Evolutionary conservation across 53 echinoderm and acorn worm genomes (phyloP).

Genomic region (Zoroaster sp.): DNA sequence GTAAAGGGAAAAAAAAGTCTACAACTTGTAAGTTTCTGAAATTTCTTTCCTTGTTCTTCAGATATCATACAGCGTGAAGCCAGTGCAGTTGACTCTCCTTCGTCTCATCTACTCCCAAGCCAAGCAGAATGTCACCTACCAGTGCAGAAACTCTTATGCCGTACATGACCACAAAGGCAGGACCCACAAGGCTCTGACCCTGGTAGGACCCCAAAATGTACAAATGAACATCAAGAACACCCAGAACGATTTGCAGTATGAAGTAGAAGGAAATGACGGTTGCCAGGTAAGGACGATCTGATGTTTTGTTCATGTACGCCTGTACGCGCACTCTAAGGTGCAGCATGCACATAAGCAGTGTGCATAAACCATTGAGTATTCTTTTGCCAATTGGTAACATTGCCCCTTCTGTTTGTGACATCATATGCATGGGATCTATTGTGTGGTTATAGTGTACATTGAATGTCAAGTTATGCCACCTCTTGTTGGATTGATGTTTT

Average conservation of each 20-base stretch:
- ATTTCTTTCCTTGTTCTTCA: background rate
- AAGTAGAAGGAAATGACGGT: constrained; percentile 72
- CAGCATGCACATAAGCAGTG: background rate
- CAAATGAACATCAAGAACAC: constrained; percentile 53
- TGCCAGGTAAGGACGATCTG: constrained; percentile 74
- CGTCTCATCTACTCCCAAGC: constrained; percentile 83
- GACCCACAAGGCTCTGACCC: constrained; percentile 58
- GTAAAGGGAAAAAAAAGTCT: background rate
- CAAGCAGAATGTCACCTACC: constrained; percentile 79
- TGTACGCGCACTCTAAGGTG: background rate
- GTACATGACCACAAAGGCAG: constrained; percentile 20
- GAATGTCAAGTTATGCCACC: too few relatives aligned
- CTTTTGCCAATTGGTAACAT: background rate
- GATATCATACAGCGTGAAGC: constrained; percentile 68
- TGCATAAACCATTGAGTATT: background rate
- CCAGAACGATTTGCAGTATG: constrained; percentile 69
- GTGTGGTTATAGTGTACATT: too few relatives aligned
- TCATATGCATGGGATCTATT: too few relatives aligned
- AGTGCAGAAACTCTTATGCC: constrained; percentile 82
- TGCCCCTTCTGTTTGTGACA: too few relatives aligned
- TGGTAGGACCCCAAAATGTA: constrained; percentile 67
- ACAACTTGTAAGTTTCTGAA: background rate
- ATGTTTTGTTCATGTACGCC: background rate
- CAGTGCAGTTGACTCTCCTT: constrained; percentile 85
- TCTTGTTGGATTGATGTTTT: too few relatives aligned